Conservation (phyloP, 1,140 invertebrate species). For the Sminthurides bifidus region DNA sequence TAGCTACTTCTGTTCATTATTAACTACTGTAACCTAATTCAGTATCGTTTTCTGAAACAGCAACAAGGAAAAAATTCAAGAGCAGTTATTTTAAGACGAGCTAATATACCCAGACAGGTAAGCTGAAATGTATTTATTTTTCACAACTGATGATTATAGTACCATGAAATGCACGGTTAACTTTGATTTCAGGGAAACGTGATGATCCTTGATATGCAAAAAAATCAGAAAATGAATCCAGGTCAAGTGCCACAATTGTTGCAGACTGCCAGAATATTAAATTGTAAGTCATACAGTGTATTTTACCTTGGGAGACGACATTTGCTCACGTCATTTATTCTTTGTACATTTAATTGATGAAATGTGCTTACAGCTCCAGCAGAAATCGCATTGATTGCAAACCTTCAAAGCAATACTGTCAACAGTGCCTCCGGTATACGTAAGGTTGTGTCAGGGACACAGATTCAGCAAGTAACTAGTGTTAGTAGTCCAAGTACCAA, state of each 20-base stretch:
- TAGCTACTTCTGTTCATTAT: not conserved
- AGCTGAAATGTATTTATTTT: not conserved
- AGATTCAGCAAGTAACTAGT: too few relatives aligned
- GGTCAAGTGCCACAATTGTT: slow-evolving; percentile 21
- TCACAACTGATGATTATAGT: not conserved
- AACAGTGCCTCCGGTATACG: too few relatives aligned
- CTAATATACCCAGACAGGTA: slow-evolving; percentile 20
- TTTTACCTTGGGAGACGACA: not conserved
- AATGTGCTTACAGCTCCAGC: slow-evolving; percentile 7
- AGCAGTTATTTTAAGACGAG: slow-evolving; percentile 8
- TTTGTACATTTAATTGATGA: not conserved
- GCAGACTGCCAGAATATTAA: slow-evolving; percentile 24
- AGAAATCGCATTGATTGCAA: slow-evolving; percentile 5
- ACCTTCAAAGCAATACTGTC: not conserved
- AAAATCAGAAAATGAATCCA: slow-evolving; percentile 17
- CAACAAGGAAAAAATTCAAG: not conserved
- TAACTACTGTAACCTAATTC: not conserved
- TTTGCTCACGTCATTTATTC: too few relatives aligned
- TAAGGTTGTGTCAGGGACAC: too few relatives aligned
- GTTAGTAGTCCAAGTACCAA: too few relatives aligned
- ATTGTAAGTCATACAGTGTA: slow-evolving; percentile 1
- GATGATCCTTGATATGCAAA: slow-evolving; percentile 24
- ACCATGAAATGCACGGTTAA: not conserved
- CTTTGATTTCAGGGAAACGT: slow-evolving; percentile 19
- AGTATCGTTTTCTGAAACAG: not conserved